Base-by-base conservation (phyloP, 2,113 vertebrate genomes). In the Mesocricetus auratus region DNA sequence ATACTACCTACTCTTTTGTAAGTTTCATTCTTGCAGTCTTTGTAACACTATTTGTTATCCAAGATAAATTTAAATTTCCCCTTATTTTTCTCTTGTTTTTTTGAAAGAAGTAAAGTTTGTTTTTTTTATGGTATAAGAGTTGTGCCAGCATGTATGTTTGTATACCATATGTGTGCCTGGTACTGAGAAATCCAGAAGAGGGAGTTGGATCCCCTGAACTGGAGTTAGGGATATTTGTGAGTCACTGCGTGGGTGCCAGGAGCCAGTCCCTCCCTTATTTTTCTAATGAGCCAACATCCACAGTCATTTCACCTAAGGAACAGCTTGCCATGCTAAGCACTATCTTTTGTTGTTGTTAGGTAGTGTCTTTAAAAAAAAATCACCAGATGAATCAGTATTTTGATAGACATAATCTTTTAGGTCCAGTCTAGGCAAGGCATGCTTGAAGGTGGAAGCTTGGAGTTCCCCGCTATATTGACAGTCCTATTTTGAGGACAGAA, bases 221-320 rank as follows among this genome's bases (percentile, higher is more conserved):
- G 11, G 21, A 60, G 53, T 82, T 39, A 82, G 53, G 50, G 22
- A 82, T 82, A 36, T 60, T 26, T 26, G 21, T 82, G 21, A 56
- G 53, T 6, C 56, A 24, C 36, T 4, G 17, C 15, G 36, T 60
- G 53, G 79, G 36, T 60, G 12, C 79, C 60, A 21, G 36, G 79
- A 82, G 53, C 58, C 58, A 29, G 56, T 62, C 7, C n/a, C 3
- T 92, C 22, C 33, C 58, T 45, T 68, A 68, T 36, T 50, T 68
- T 96, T 73, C 78, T 93, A 91, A 50, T 82, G 29, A 50, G 45
- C 26, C 15, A 45, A 58, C 0, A 58, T 39, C 36, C 4, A 89
- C 17, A 87, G 17, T 83, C 93, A 90, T 77, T 87, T 89, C 31
- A 93, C 68, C 68, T 50, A 91, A 92, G 96, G 53, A 10, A 31